Evolutionary conservation across 2,888 invertebrate species (phyloP), one percentile per base, ranked within the genome.

Genomic region (Luperina testacea): DNA sequence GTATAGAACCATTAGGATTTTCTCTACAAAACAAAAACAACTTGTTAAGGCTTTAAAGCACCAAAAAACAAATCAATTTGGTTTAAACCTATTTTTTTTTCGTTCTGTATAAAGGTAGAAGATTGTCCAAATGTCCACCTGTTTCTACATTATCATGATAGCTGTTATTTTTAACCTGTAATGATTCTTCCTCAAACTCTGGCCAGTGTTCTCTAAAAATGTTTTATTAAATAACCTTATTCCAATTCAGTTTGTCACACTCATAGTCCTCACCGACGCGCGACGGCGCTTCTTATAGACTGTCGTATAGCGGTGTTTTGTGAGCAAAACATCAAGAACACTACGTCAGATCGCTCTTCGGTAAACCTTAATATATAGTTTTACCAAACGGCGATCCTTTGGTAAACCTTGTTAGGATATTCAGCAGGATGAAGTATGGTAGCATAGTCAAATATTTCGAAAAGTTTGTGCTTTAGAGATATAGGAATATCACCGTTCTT

Each of bases 1-100:
- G 9, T 59, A n/a, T 38, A 48, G 13, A 70, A 67, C 27, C 42
- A n/a, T 42, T 32, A 59, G 64, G 38, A 57, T n/a, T 20, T 74
- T 59, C 8, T 42, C 38, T 17, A 9, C 7, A 27, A 73, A 71
- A 65, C 59, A 67, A 76, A 81, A 81, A 81, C 53, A 81, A 59
- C 11, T 70, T 78, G 9, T 2, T 11, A 59, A 17, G 27, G 13
- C 20, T 45, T 20, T 24, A 67, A 75, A 24, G 5, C 20, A 4
- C 6, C 9, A 75, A 27, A 53, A 64, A 45, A 38, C 2, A 24
- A 24, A 51, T 27, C 8, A 24, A 17, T 42, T 24, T 59, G 6
- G 51, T 61, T 48, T 38, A n/a, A 51, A 63, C 38, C 51, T 71
- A 9, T 3, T 32, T 17, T 59, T 63, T 15, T 42, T 27, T 45